Evolutionary conservation across 2,888 invertebrate genomes (phyloP), one percentile per base, ranked within the genome.

Genomic region (Lutraria lutraria): DNA sequence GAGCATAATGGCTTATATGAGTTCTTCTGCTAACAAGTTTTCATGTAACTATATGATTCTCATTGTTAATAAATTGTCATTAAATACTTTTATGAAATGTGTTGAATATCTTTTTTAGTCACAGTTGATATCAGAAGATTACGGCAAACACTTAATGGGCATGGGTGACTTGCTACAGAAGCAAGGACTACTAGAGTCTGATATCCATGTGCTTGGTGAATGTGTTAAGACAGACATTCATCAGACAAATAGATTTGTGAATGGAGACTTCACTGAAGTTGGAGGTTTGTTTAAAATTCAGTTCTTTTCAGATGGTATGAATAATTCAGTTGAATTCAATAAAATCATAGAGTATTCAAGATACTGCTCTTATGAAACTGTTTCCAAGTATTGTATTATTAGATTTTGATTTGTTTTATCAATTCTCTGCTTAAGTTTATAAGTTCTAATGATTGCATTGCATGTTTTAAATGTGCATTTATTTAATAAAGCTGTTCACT

Each of bases 141-240:
- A 99, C 96, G 99, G 99, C 95, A 99, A 99, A 96, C 99, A 99
- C 97, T 97, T 99, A 95, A 99, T 99, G 99, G 99, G 99, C n/a
- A 99, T 99, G 4, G 99, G 99, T 97, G 99, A 99, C 97, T 97
- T 99, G 91, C 97, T 99, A 93, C 99, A 99, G 97, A 99, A 99
- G 96, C 99, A 99, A 97, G 98, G 98, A 34, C 97, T 99, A 12
- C 98, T 99, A 43, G 99, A 99, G 97, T 99, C 99, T 0, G 99
- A 99, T 95, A 99, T 99, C 96, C 99, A 99, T 96, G 99, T 99
- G 60, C 97, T 99, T 21, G 99, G 99, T 0, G 99, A 99, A 96
- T 97, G 99, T 43, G 99, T 99, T 82, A 99, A 99, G 97, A 98
- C 98, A 85, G 99, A 99, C 4, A 99, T 99, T 12, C 98, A 98